Evolutionary conservation across 2,888 invertebrate genomes (phyloP), one percentile per base, ranked within the genome.

Genomic region (Perdita meconis): DNA sequence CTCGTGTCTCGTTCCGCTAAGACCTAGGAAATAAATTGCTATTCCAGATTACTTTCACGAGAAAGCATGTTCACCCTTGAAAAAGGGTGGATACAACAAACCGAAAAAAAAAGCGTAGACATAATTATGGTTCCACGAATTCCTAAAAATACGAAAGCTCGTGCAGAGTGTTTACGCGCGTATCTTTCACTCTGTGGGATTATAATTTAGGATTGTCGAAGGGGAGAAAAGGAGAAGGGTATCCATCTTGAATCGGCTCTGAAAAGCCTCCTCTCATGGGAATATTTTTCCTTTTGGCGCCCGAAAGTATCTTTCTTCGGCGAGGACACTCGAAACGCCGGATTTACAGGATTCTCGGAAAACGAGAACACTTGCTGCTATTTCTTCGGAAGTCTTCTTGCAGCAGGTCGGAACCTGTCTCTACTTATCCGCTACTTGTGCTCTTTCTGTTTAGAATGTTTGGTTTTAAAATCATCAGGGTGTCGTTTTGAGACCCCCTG

Each of bases 401-500:
- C 79, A 53, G 44, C 71, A 61, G 61, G 73, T 72, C 59, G 64
- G 38, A 56, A 57, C 53, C 61, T 73, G 60, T 67, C 65, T 24
- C 40, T 69, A 73, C 81, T 84, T 57, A 69, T 51, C 51, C 24
- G n/a, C 55, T 69, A 65, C 80, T 72, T 57, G 34, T 72, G 72
- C 63, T 63, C 44, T 34, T 22, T 70, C 56, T 57, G 72, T 30
- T 30, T 30, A 77, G 67, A 83, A 83, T 77, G 69, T 83, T 82
- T 80, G 61, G 64, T 16, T 73, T 80, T 22, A 16, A 55, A 63
- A 60, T 26, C 34, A 42, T 50, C 13, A 55, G 47, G 68, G 57
- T 50, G 71, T 40, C 50, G 24, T 3, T 10, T 47, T 19, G 19
- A 42, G 72, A 65, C 67, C 69, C 59, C 60, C 64, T 69, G 64